Base-by-base conservation (phyloP, 2,113 vertebrate species). In the Cacatua alba region DNA sequence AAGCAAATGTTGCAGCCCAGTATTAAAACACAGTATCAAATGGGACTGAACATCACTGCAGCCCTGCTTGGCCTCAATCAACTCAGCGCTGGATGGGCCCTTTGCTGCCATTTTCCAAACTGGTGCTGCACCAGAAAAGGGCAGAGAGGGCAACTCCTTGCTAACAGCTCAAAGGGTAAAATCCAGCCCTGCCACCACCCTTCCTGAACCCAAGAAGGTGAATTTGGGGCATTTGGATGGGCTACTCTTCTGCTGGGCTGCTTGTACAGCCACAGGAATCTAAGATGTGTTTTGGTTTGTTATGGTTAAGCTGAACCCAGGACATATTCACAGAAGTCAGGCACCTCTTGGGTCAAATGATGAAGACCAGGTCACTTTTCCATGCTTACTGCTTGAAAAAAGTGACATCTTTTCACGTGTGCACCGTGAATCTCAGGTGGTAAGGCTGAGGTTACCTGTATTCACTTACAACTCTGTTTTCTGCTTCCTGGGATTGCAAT, bases 41-140 rank as follows among this genome's bases (percentile, higher is more conserved):
- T 1, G 2, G 15, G 19, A 31, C 3, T 0, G 35, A 31, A 59
- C 1, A 2, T 13, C 13, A 29, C 11, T 1, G 4, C n/a, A 23
- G 52, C 26, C 24, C 23, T 0, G 11, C 57, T 26, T 5, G 10
- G n/a, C 31, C 16, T 9, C 7, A 11, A n/a, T 8, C 6, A 14
- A 51, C 67, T 39, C 67, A 1, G 25, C 0, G 0, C 49, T 1
- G 1, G 21, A 25, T 2, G 0, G 1, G 29, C 6, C 23, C 13
- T 9, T 8, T 0, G 0, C 3, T 17, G 67, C 48, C 17, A 2
- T 4, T 39, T 57, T 82, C 44, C 41, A 16, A 6, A 23, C 16
- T 19, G 0, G 3, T 1, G 2, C 41, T 21, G 2, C 18, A 26
- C 53, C 0, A 2, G 39, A 19, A 51, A 25, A 9, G 37, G 37